These are phyloP conservation scores for Solen grandis DNA, from an alignment of 1,140 invertebrate species.

Conservation along the genomic window DNA sequence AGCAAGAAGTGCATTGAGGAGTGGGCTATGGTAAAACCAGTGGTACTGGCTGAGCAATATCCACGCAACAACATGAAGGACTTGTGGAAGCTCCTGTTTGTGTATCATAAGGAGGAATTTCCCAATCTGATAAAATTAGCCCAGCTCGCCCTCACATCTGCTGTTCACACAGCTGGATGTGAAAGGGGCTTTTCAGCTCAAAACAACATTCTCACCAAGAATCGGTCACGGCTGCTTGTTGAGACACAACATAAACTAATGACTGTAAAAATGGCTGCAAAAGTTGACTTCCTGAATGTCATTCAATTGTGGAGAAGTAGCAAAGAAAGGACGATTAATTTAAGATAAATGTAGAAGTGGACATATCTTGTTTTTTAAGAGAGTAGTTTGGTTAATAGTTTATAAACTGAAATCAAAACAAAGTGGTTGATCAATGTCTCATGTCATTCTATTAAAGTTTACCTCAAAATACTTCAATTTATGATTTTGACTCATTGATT, in stretches of 20 bases:
- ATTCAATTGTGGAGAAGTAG: background rate
- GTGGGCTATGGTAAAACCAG: slow-evolving; percentile 38
- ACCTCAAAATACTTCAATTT: background rate
- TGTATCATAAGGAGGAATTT: slow-evolving; percentile 44
- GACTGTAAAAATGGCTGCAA: background rate
- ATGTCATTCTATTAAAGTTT: background rate
- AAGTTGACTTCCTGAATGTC: background rate
- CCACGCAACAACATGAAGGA: slow-evolving; percentile 33
- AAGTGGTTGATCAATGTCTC: too few species aligned
- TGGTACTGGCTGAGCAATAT: slow-evolving; percentile 29
- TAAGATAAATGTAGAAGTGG: background rate
- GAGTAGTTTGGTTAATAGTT: background rate
- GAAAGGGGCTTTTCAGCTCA: slow-evolving; percentile 52
- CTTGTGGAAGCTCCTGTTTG: slow-evolving; percentile 32
- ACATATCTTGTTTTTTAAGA: background rate
- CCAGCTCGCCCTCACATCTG: slow-evolving; percentile 31
- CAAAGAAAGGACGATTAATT: background rate
- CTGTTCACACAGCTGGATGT: slow-evolving; percentile 8
- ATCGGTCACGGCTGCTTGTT: slow-evolving; percentile 6
- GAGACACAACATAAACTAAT: slow-evolving; percentile 33
- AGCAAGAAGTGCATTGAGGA: slow-evolving; percentile 2
- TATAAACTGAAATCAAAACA: background rate
- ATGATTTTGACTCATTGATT: background rate
- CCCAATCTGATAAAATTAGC: slow-evolving; percentile 51
- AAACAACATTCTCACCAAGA: slow-evolving; percentile 42